These are phyloP conservation scores for Poecilia picta DNA, from an alignment of 2,797 vertebrate genomes.

Conservation along the genomic window DNA sequence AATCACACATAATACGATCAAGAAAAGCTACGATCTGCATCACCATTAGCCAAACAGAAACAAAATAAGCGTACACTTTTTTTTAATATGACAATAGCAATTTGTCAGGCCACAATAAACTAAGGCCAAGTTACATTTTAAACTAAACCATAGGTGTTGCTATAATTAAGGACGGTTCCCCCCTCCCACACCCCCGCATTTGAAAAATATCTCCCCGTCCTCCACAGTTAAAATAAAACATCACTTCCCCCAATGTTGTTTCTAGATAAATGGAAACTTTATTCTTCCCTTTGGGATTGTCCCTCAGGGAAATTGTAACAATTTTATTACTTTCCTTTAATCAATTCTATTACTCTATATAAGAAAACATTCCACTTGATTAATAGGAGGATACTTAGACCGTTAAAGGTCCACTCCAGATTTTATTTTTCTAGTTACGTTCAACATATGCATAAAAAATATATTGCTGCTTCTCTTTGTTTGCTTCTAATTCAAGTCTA, in stretches of 20 bases:
- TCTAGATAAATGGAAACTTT: not conserved
- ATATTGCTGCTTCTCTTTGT: too few relatives aligned
- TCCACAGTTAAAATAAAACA: not conserved
- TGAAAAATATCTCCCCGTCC: not conserved
- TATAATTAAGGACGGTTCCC: not conserved
- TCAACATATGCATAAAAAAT: too few relatives aligned
- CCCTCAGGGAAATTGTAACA: too few relatives aligned
- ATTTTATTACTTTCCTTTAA: too few relatives aligned
- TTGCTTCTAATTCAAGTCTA: too few relatives aligned
- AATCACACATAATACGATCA: not conserved
- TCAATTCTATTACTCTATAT: too few relatives aligned
- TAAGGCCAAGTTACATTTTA: not conserved
- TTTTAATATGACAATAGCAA: not conserved
- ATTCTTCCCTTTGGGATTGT: too few relatives aligned
- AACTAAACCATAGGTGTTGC: not conserved
- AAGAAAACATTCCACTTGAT: not conserved
- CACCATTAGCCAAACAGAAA: not conserved
- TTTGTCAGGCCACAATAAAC: not conserved
- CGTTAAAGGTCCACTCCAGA: not conserved
- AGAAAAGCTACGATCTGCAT: not conserved
- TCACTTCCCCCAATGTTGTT: not conserved
- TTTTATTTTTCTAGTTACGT: not conserved
- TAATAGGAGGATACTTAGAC: not conserved
- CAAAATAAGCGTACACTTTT: not conserved
- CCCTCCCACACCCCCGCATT: not conserved